A percentile compares a stretch with the other conserved stretches of the same genome.
These are phyloP conservation scores for Acrocyrtus sp. DNA, from an alignment of 2,888 invertebrate species.

Conservation along the genomic window DNA sequence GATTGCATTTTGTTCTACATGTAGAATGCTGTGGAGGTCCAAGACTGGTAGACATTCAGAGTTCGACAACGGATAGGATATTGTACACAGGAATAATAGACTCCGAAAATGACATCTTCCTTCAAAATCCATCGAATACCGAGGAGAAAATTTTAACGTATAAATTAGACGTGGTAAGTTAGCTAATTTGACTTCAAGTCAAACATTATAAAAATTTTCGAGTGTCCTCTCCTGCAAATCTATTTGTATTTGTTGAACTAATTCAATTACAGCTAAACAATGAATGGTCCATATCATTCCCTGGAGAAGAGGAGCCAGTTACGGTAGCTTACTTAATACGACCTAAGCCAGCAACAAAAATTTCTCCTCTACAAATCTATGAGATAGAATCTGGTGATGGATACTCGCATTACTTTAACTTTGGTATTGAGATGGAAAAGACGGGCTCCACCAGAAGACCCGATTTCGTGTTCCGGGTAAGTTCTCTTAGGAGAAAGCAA, in stretches of 20 bases:
- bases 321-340: slow-evolving; percentile 52
- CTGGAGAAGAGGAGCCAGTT: slow-evolving; percentile 52
- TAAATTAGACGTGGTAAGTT: slow-evolving; percentile 39
- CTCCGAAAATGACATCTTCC: slow-evolving; percentile 55
- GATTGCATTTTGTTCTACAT: not conserved
- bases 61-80: slow-evolving; percentile 48
- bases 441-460: slow-evolving; percentile 48
- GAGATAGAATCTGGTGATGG: slow-evolving; percentile 57
- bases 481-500: not conserved
- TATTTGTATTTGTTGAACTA: not conserved
- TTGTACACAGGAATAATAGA: slow-evolving; percentile 50
- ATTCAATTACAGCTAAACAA: slow-evolving; percentile 41
- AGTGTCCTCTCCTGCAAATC: slow-evolving; percentile 6
- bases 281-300: slow-evolving; percentile 59
- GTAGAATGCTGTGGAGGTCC: slow-evolving; percentile 58
- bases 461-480: slow-evolving; percentile 54
- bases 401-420: slow-evolving; percentile 56
- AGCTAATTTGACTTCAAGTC: not conserved
- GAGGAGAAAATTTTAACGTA: slow-evolving; percentile 44
- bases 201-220: not conserved
- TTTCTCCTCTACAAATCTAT: slow-evolving; percentile 51
- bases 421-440: slow-evolving; percentile 56
- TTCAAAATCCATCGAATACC: slow-evolving; percentile 45
- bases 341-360: slow-evolving; percentile 49
- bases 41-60: slow-evolving; percentile 54